Conservation (phyloP, 2,888 invertebrate species). For the Eustalomyia histrio region DNA sequence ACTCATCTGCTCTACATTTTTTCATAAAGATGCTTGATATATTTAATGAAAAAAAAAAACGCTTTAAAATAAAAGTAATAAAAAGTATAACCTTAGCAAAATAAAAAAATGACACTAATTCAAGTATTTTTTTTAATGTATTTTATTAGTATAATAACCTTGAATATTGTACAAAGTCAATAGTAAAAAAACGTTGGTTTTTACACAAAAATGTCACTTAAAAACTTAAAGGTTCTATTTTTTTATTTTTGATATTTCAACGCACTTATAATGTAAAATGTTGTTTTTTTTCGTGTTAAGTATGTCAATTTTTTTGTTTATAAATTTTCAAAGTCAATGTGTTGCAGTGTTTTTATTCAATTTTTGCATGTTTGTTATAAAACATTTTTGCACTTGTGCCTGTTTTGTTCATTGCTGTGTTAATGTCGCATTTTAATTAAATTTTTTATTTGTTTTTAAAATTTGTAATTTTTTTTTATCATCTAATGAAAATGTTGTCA, state of each 20-base stretch:
- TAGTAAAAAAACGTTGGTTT: conserved; percentile 11
- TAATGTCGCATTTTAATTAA: conserved; percentile 62
- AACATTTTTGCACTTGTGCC: conserved; percentile 69
- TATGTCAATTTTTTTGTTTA: conserved; percentile 16
- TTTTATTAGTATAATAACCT: conserved; percentile 39
- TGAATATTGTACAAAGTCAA: conserved; percentile 59
- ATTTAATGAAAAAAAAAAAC: conserved; percentile 3
- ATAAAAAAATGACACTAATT: neutral
- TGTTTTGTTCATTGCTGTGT: conserved; percentile 74
- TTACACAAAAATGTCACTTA: neutral
- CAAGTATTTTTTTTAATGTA: neutral
- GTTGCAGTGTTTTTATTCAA: conserved; percentile 24
- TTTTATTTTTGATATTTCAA: neutral
- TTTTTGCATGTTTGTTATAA: neutral
- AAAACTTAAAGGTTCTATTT: neutral
- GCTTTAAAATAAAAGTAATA: too few species aligned
- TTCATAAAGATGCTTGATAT: conserved; percentile 9
- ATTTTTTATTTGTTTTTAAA: conserved; percentile 7
- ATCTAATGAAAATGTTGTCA: too few species aligned
- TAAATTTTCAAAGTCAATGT: conserved; percentile 53
- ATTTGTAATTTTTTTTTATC: conserved; percentile 8
- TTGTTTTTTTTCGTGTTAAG: conserved; percentile 15
- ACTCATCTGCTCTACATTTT: conserved; percentile 33
- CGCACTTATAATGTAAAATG: neutral
- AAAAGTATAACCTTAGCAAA: too few species aligned